phyloP scores from a whole-genome alignment of 2,113 vertebrate species.

The Sarotherodon lohbergeri region DNA sequence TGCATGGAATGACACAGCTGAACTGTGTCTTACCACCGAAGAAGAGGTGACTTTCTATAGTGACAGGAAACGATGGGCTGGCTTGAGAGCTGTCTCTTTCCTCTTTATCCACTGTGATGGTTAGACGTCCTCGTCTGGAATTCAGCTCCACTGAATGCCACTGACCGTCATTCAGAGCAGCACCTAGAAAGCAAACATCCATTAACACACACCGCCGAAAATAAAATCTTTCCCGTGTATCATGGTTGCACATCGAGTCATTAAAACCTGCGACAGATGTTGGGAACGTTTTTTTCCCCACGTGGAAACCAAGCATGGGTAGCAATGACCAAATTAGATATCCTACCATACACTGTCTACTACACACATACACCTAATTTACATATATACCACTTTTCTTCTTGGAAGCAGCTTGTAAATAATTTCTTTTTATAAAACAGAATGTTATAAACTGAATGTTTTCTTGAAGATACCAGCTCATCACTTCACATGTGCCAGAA shows the following conservation, averaged over 20 bases:
- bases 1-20: not conserved
- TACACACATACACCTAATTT: not conserved
- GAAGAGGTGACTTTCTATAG: constrained; percentile 71
- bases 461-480: not conserved
- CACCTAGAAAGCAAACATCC: constrained; percentile 62
- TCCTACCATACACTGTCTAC: not conserved
- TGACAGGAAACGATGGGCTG: constrained; percentile 64
- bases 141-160: constrained; percentile 85
- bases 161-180: constrained; percentile 82
- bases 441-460: not conserved
- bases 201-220: not conserved
- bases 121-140: constrained; percentile 74
- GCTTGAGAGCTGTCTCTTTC: constrained; percentile 51
- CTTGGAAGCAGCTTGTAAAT: not conserved
- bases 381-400: not conserved
- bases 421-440: not conserved
- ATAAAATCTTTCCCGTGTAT: not conserved
- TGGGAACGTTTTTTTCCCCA: not conserved
- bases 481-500: not conserved
- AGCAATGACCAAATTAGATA: not conserved
- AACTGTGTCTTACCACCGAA: constrained; percentile 80
- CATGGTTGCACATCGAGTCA: not conserved
- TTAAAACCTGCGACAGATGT: not conserved
- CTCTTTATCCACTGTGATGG: constrained; percentile 75
- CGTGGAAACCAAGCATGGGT: not conserved